These are phyloP conservation scores for Noctua fimbriata DNA, from an alignment of 2,888 invertebrate species.

Conservation along the genomic window DNA sequence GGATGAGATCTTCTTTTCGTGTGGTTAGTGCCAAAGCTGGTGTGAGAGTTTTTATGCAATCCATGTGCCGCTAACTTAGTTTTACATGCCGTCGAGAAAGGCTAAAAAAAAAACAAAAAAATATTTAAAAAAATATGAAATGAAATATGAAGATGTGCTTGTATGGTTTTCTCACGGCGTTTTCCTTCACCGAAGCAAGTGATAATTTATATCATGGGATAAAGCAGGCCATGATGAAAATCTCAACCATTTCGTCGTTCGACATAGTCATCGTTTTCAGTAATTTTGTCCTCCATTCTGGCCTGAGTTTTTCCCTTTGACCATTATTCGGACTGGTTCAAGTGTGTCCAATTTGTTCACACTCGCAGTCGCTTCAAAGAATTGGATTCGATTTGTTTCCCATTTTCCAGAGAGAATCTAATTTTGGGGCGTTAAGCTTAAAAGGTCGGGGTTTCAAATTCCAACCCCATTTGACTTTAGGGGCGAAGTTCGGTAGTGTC, in stretches of 20 bases:
- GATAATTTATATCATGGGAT: no score
- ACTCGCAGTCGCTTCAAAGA: constrained; percentile 23
- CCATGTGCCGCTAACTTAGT: no score
- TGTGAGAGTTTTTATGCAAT: not conserved
- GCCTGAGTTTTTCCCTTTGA: constrained; percentile 10
- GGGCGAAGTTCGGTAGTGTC: not conserved
- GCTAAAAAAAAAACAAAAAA: no score
- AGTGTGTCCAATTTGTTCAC: constrained; percentile 34
- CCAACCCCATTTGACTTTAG: constrained; percentile 14
- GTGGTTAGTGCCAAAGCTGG: no score
- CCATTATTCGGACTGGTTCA: constrained; percentile 12
- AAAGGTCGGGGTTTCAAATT: constrained; percentile 37
- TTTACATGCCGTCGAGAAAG: not conserved
- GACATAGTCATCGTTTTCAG: no score
- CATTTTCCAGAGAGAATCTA: constrained; percentile 17
- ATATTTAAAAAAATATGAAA: no score
- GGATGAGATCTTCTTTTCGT: no score
- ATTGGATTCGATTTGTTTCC: constrained; percentile 32
- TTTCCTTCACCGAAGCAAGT: not conserved
- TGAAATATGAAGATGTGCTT: no score
- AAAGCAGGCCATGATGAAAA: not conserved
- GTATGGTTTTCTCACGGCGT: not conserved
- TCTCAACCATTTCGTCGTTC: not conserved
- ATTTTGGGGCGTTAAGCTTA: constrained; percentile 25
- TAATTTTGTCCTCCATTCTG: constrained; percentile 4